Evolutionary conservation across 2,113 vertebrate species (phyloP).

Genomic region (Cercopithecus mona): DNA sequence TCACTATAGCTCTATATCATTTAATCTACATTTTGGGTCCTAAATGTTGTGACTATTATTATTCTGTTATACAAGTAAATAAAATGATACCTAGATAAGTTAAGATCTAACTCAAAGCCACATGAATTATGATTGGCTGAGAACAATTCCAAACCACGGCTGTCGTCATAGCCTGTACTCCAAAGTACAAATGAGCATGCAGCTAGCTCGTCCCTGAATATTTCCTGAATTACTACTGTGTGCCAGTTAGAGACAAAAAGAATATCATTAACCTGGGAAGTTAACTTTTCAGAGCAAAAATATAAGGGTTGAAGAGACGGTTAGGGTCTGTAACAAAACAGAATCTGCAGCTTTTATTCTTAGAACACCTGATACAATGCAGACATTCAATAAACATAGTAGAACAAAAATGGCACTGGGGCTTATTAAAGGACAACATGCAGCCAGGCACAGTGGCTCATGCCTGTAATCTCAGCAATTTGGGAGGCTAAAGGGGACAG

Average conservation of each 20-base stretch:
- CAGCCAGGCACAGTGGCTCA: not conserved
- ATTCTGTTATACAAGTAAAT: not conserved
- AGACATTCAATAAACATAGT: not conserved
- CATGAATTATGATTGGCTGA: not conserved
- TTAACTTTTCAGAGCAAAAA: not conserved
- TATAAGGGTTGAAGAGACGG: not conserved
- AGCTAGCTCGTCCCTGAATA: not conserved
- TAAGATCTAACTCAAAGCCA: not conserved
- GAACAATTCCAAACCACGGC: not conserved
- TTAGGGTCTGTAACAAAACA: not conserved
- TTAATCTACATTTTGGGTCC: not conserved
- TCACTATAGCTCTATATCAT: not conserved
- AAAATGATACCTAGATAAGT: not conserved
- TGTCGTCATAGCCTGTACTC: not conserved
- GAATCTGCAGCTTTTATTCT: not conserved
- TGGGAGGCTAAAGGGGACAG: too few species aligned
- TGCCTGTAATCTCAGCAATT: too few species aligned
- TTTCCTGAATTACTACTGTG: not conserved
- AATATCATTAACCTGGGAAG: not conserved
- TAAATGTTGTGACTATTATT: not conserved
- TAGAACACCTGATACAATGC: not conserved
- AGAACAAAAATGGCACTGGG: not conserved
- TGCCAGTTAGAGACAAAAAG: not conserved
- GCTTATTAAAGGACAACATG: not conserved
- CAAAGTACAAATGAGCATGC: not conserved